Conservation (phyloP, 2,113 vertebrate genomes). For the Macquaria australasica region DNA sequence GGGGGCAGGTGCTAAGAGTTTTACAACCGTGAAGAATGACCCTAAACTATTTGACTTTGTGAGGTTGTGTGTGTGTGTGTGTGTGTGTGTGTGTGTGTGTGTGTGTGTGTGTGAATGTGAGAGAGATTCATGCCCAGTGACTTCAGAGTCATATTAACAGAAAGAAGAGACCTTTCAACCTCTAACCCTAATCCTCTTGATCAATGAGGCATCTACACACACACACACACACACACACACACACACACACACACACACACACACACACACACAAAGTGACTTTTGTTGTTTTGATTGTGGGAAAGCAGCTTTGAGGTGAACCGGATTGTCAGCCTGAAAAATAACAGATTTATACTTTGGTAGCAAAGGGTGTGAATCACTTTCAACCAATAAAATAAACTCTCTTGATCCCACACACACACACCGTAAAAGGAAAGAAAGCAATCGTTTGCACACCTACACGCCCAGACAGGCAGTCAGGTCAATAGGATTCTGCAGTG, state of each 20-base stretch:
- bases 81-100: no score
- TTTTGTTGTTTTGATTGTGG: slow-evolving; percentile 12
- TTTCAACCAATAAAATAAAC: slow-evolving; percentile 12
- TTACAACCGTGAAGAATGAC: slow-evolving; percentile 23
- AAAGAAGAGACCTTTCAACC: slow-evolving; percentile 44
- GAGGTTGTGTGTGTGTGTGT: not conserved
- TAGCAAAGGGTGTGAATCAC: slow-evolving; percentile 5
- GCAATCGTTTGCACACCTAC: slow-evolving; percentile 17
- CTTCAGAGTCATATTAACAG: slow-evolving; percentile 5
- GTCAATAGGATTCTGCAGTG: slow-evolving; percentile 29
- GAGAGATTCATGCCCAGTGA: slow-evolving; percentile 19
- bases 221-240: slow-evolving; percentile 1
- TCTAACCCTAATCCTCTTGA: slow-evolving; percentile 25
- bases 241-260: slow-evolving; percentile 13
- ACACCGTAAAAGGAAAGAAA: not conserved
- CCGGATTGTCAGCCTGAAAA: not conserved
- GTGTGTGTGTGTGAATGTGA: no score
- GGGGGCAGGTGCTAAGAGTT: slow-evolving; percentile 40
- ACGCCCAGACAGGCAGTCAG: slow-evolving; percentile 44
- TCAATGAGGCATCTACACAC: slow-evolving; percentile 3
- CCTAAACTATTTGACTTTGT: not conserved
- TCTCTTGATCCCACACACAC: not conserved
- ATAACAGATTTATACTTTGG: not conserved
- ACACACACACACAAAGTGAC: slow-evolving; percentile 11
- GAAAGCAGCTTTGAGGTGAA: slow-evolving; percentile 10